phyloP scores from a whole-genome alignment of 1,140 invertebrate species.

The Heliconius himera region DNA sequence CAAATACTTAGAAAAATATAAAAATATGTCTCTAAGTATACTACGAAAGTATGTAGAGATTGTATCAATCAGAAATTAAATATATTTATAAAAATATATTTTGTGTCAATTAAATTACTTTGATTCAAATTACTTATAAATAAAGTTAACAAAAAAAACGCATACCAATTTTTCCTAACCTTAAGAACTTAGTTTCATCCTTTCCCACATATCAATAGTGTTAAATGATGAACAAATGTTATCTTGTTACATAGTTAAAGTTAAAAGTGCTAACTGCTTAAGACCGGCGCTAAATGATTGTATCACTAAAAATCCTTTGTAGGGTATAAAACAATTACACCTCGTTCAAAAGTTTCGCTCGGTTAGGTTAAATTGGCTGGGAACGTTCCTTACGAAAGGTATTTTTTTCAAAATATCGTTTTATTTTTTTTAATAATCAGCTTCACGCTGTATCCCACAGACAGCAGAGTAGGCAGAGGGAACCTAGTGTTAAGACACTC shows the following conservation, averaged over 20 bases:
- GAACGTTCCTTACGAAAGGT: neutral
- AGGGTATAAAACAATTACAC: conserved; percentile 37
- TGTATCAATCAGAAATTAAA: too few species aligned
- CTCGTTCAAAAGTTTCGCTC: conserved; percentile 18
- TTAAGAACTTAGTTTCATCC: neutral
- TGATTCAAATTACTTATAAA: too few species aligned
- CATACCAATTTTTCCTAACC: neutral
- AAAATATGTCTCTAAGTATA: too few species aligned
- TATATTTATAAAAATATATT: too few species aligned
- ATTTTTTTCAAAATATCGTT: neutral
- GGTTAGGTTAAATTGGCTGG: neutral
- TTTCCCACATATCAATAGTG: conserved; percentile 14
- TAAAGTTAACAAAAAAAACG: neutral
- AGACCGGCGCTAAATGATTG: conserved; percentile 24
- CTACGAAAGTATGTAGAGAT: too few species aligned
- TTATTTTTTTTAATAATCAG: too few species aligned
- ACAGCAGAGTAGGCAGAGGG: too few species aligned
- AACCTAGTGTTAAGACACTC: too few species aligned
- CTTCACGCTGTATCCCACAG: too few species aligned
- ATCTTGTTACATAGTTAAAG: conserved; percentile 23
- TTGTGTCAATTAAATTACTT: too few species aligned
- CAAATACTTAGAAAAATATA: too few species aligned
- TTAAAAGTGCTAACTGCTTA: conserved; percentile 38
- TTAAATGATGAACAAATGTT: conserved; percentile 11
- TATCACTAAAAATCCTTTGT: conserved; percentile 12